Evolutionary conservation across 1,140 invertebrate genomes (phyloP).

Genomic region (Brachionus angularis): DNA sequence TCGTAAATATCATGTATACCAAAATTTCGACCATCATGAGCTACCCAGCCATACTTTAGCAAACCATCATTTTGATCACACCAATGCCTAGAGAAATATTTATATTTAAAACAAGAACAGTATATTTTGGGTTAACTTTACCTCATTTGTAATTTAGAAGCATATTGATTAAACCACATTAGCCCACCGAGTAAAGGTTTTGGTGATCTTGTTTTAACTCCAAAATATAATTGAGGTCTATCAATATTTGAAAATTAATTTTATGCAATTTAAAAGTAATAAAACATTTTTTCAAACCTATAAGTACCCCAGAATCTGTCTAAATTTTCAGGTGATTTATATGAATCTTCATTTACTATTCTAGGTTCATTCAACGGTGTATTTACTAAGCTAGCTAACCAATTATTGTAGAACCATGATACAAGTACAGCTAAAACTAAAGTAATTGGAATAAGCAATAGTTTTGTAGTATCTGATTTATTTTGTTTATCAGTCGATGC

Average conservation of each 20-base stretch:
- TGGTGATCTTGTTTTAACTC: conserved; percentile 80
- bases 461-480: not conserved
- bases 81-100: conserved; percentile 70
- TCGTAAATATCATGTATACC: conserved; percentile 85
- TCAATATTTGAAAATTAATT: no score
- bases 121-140: not conserved
- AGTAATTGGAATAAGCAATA: conserved; percentile 5
- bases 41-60: conserved; percentile 74
- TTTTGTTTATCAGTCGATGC: not conserved
- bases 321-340: conserved; percentile 59
- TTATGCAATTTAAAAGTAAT: not conserved
- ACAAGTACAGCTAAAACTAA: not conserved
- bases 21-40: conserved; percentile 86
- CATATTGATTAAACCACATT: conserved; percentile 83
- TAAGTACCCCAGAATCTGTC: conserved; percentile 88
- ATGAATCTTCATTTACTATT: conserved; percentile 11
- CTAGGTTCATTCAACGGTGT: conserved; percentile 26
- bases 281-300: conserved; percentile 36
- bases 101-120: not conserved
- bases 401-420: conserved; percentile 33
- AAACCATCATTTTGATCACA: conserved; percentile 83
- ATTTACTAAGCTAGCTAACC: conserved; percentile 25
- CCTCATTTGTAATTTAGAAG: conserved; percentile 23
- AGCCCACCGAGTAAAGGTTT: conserved; percentile 65
- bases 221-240: conserved; percentile 72